Evolutionary conservation across 2,797 vertebrate species (phyloP).

Genomic region (Schizothorax lantsangensis): DNA sequence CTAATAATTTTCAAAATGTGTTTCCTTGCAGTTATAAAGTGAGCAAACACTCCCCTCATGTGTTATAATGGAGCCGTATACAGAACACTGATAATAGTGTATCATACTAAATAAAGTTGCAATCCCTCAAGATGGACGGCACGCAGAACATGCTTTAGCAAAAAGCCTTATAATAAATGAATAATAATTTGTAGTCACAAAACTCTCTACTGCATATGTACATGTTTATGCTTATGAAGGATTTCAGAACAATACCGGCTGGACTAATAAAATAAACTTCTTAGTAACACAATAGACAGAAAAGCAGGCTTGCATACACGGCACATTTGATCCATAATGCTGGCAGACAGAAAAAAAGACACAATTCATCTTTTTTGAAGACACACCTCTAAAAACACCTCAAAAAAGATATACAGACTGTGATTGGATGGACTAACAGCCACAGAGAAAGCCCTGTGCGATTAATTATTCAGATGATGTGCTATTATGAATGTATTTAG

Average conservation of each 20-base stretch:
- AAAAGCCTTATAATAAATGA: background rate
- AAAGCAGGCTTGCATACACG: slow-evolving; percentile 53
- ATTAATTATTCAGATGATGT: slow-evolving; percentile 45
- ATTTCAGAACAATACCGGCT: slow-evolving; percentile 37
- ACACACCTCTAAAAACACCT: slow-evolving; percentile 53
- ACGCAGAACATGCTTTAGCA: background rate
- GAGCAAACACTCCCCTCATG: slow-evolving; percentile 14
- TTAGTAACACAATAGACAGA: slow-evolving; percentile 49
- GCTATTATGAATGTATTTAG: slow-evolving; percentile 47
- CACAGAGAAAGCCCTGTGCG: slow-evolving; percentile 35
- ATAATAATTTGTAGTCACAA: slow-evolving; percentile 2
- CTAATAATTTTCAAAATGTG: slow-evolving; percentile 2
- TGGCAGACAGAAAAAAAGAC: slow-evolving; percentile 46
- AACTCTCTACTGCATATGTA: slow-evolving; percentile 6
- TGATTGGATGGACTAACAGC: slow-evolving; percentile 41
- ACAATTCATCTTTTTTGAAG: slow-evolving; percentile 44
- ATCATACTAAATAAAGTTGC: slow-evolving; percentile 12
- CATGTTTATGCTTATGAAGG: slow-evolving; percentile 40
- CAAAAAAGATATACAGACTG: slow-evolving; percentile 22
- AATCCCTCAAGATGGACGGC: background rate
- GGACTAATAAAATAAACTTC: slow-evolving; percentile 46
- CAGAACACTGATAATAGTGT: background rate
- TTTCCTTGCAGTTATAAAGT: background rate
- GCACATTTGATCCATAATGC: slow-evolving; percentile 56
- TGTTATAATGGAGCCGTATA: background rate